Conservation (phyloP, 2,888 invertebrate species). For the Amiota mariae region DNA sequence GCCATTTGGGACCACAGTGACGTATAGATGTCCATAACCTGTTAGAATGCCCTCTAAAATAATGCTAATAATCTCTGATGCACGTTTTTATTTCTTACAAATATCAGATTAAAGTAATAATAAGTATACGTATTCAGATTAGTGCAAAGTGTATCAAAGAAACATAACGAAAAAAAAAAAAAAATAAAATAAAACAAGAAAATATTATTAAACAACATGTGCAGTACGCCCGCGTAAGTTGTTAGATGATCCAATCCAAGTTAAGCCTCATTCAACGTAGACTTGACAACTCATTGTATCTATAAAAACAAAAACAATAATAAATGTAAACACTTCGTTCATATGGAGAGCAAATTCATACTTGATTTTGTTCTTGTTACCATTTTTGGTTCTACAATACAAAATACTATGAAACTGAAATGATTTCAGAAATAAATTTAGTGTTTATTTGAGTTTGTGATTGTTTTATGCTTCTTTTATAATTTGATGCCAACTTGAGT, state of each 20-base stretch:
- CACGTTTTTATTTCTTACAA: too few relatives aligned
- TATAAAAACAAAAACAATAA: too few relatives aligned
- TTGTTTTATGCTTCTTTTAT: conserved; percentile 2
- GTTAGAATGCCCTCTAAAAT: too few relatives aligned
- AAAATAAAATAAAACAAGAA: not conserved
- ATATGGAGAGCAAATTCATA: not conserved
- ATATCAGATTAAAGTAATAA: too few relatives aligned
- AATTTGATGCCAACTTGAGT: not conserved
- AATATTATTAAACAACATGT: not conserved
- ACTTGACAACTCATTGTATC: too few relatives aligned
- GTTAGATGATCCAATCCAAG: not conserved
- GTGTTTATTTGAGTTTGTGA: not conserved
- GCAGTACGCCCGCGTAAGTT: not conserved
- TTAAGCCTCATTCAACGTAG: too few relatives aligned
- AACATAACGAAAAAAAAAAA: not conserved
- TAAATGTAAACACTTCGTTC: too few relatives aligned
- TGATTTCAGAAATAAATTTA: not conserved
- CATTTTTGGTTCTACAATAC: conserved; percentile 12
- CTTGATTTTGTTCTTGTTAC: conserved; percentile 21
- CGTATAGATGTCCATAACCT: too few relatives aligned
- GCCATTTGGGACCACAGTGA: too few relatives aligned
- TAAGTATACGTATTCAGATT: too few relatives aligned
- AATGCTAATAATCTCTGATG: too few relatives aligned
- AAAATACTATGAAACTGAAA: not conserved
- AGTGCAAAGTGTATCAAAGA: not conserved